Evolutionary conservation across 2,888 invertebrate genomes (phyloP), one percentile per base, ranked within the genome.

Genomic region (Apomyelois bistriatella): DNA sequence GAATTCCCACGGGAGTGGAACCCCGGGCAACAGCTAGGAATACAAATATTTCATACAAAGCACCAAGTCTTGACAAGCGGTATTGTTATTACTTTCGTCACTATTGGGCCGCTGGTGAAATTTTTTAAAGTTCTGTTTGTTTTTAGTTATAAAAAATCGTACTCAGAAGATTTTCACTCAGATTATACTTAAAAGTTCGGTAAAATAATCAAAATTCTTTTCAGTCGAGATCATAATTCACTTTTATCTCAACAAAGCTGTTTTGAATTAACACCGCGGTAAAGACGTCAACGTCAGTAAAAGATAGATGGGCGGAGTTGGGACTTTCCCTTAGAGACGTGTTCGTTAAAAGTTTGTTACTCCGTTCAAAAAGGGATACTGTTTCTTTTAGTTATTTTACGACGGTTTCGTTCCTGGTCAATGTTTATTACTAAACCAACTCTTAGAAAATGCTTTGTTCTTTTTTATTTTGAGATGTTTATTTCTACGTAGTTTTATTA

Each of bases 241-340:
- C 10, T 46, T 46, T 46, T 46, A 46, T 46, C 46, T 46, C 15
- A 15, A n/a, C 13, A 32, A 13, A 30, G 32, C 16, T 46, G 15
- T 46, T 32, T 46, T 10, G 16, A 46, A 35, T 46, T 46, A 35
- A 13, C 46, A 5, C 13, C 46, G 15, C 10, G 46, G 46, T 46
- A 15, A 10, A 46, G 46, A 46, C 32, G 46, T 46, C 46, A 46
- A 46, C 10, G 46, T 32, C 46, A 46, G 32, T 32, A 46, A 8
- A 46, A 46, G 46, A 46, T 46, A 32, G 46, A 46, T 46, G 46
- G 13, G 1, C 3, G 2, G 16, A 46, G 46, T 32, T 46, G 15
- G 15, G 32, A 15, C n/a, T 32, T 16, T 32, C 10, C 32, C 42
- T 32, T 32, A 13, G 35, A n/a, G 32, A 46, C 30, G 32, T 15